A percentile compares a stretch with the other conserved stretches of the same genome.
Conservation (phyloP, 2,888 invertebrate species). For the Psylliodes chrysocephalus region DNA sequence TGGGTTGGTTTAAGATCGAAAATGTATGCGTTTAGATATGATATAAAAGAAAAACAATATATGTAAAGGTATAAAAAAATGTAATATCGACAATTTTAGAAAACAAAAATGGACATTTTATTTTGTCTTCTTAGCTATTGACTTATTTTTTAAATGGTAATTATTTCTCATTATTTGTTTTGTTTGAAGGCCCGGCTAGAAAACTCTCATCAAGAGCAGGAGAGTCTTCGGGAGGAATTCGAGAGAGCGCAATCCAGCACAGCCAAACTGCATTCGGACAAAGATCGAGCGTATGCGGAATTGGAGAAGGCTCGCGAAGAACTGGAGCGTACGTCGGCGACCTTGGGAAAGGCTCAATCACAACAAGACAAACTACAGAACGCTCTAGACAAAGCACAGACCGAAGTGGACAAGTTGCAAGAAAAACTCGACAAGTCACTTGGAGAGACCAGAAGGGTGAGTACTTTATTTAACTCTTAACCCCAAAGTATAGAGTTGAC, state of each 20-base stretch:
- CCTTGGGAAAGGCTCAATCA: slow-evolving; percentile 89
- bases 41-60: no score
- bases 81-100: no score
- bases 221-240: slow-evolving; percentile 91
- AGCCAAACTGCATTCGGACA: slow-evolving; percentile 86
- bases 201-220: slow-evolving; percentile 94
- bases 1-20: no score
- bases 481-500: no score
- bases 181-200: slow-evolving; percentile 78
- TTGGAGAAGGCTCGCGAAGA: slow-evolving; percentile 79
- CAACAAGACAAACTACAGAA: slow-evolving; percentile 93
- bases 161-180: not conserved
- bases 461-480: no score
- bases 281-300: slow-evolving; percentile 82
- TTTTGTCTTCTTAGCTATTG: no score
- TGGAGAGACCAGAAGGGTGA: slow-evolving; percentile 84
- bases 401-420: slow-evolving; percentile 89
- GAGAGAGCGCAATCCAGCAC: slow-evolving; percentile 87
- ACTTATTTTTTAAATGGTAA: not conserved
- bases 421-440: slow-evolving; percentile 87
- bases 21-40: no score
- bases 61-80: no score
- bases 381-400: slow-evolving; percentile 87
- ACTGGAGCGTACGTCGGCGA: slow-evolving; percentile 87
- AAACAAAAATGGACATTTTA: no score